Percentiles rank a stretch among this genome's conserved stretches.
Evolutionary conservation across 2,113 vertebrate species (phyloP).

Genomic region (Poeciliopsis occidentalis): DNA sequence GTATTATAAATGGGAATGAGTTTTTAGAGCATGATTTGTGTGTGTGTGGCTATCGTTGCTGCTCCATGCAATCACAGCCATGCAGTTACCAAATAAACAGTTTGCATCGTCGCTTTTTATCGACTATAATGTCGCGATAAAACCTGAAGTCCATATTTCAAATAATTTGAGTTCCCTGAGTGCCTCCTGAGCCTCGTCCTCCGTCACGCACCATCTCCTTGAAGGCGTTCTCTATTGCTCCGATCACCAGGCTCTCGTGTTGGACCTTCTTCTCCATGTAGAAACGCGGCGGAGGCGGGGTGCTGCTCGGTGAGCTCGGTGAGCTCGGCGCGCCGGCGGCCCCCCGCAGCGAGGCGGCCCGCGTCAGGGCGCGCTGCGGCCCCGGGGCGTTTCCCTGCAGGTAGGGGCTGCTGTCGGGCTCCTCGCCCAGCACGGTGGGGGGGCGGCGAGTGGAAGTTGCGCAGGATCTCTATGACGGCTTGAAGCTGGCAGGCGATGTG

Average conservation of each 20-base stretch:
- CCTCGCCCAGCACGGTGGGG: conserved; percentile 93
- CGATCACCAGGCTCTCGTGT: conserved; percentile 94
- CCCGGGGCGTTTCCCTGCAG: conserved; percentile 61
- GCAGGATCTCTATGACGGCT: conserved; percentile 89
- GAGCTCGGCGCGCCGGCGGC: conserved; percentile 87
- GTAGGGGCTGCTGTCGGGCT: conserved; percentile 80
- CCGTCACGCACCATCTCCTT: conserved; percentile 90
- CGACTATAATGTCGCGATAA: no score
- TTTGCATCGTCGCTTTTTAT: no score
- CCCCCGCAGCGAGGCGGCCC: conserved; percentile 90
- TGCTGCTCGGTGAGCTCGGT: conserved; percentile 85
- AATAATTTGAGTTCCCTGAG: no score
- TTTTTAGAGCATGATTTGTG: no score
- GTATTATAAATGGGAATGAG: no score
- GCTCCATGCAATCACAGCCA: no score
- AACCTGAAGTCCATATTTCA: no score
- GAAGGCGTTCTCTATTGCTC: conserved; percentile 97
- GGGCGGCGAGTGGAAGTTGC: conserved; percentile 80
- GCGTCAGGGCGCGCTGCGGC: conserved; percentile 85
- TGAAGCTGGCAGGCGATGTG: conserved; percentile 92
- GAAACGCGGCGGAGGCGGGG: conserved; percentile 87
- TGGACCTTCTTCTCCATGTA: conserved; percentile 96
- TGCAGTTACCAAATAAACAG: no score
- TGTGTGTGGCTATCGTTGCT: no score
- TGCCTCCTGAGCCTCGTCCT: not conserved